phyloP scores from a whole-genome alignment of 2,113 vertebrate species.

The Progne subis region DNA sequence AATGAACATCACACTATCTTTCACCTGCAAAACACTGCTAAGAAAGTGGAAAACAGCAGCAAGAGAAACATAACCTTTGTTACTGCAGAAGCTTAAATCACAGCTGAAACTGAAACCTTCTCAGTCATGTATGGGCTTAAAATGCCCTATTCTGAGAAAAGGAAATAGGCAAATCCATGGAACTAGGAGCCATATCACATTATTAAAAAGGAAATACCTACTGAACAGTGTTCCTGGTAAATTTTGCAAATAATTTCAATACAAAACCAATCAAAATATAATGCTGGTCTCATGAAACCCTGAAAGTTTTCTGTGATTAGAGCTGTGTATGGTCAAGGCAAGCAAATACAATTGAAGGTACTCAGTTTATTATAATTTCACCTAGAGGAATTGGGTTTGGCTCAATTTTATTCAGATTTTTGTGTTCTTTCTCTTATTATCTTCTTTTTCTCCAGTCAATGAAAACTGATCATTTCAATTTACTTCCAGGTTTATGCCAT shows the following conservation, averaged over 20 bases:
- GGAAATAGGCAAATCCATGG: not conserved
- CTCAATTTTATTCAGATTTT: not conserved
- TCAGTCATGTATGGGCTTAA: not conserved
- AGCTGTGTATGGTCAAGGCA: not conserved
- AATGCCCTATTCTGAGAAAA: not conserved
- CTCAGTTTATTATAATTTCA: not conserved
- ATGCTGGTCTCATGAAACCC: not conserved
- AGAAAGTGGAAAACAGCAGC: not conserved
- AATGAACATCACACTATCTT: not conserved
- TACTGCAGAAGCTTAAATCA: constrained; percentile 5
- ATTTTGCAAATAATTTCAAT: not conserved
- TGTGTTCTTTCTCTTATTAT: not conserved
- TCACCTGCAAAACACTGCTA: not conserved
- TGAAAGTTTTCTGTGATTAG: not conserved
- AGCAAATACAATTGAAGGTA: not conserved
- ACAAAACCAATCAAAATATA: not conserved
- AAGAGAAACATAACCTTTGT: not conserved
- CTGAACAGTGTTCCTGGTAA: not conserved
- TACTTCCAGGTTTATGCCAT: not conserved
- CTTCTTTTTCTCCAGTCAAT: not conserved
- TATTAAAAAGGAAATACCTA: not conserved
- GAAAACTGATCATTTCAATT: not conserved
- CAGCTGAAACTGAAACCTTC: not conserved
- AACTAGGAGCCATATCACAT: not conserved
- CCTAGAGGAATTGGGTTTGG: not conserved